A percentile compares a stretch with the other conserved stretches of the same genome.
These are phyloP conservation scores for Sebastolobus altivelis DNA, from an alignment of 2,797 vertebrate species.

Conservation along the genomic window DNA sequence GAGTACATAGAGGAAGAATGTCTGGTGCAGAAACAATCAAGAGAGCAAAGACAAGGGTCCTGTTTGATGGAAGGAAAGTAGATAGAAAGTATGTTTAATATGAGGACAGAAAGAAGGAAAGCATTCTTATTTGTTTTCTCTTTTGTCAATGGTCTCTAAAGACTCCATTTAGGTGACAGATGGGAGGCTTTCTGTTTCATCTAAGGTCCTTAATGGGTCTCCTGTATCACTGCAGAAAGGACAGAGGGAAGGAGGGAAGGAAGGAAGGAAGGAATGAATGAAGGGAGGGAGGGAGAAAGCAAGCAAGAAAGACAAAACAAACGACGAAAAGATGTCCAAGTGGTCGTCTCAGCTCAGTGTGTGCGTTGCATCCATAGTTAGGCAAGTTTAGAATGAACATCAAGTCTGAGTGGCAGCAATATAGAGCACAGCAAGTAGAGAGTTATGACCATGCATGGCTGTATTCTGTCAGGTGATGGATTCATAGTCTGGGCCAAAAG, in stretches of 20 bases:
- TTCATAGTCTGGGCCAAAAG: conserved; percentile 6
- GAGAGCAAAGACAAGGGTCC: not conserved
- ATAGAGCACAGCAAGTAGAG: not conserved
- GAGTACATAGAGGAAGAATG: not conserved
- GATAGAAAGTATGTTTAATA: not conserved
- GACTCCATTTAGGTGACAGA: not conserved
- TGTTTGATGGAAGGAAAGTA: not conserved
- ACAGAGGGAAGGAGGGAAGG: not conserved
- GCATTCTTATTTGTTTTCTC: not conserved
- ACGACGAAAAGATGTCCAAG: not conserved
- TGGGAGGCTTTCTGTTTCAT: not conserved
- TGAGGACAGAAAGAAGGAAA: not conserved
- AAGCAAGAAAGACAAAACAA: not conserved
- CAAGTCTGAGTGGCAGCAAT: not conserved
- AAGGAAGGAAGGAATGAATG: not conserved
- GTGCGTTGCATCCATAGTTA: not conserved
- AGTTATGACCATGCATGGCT: not conserved
- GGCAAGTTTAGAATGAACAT: not conserved
- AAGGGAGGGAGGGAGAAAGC: not conserved
- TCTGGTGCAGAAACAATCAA: not conserved
- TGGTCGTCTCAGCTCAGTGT: not conserved
- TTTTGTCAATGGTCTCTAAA: not conserved
- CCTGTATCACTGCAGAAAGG: not conserved
- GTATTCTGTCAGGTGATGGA: not conserved
- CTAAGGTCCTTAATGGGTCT: not conserved